A percentile compares a stretch with the other conserved stretches of the same genome.
Conservation (phyloP, 2,888 invertebrate species). For the Dryobotodes eremita region DNA sequence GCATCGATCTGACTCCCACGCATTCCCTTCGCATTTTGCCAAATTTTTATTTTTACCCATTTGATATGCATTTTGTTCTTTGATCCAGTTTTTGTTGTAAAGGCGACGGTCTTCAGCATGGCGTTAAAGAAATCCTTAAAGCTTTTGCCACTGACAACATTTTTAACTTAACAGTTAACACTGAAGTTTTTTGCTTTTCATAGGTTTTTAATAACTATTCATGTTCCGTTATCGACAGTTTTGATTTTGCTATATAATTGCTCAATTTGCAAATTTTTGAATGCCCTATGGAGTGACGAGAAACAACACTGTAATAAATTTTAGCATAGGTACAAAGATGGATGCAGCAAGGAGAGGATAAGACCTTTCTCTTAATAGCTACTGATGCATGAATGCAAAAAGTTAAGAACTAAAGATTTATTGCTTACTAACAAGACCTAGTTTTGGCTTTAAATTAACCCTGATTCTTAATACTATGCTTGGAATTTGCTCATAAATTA, state of each 20-base stretch:
- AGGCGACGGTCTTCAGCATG: constrained; percentile 28
- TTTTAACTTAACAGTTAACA: no score
- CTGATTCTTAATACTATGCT: constrained; percentile 64
- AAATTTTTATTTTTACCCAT: constrained; percentile 63
- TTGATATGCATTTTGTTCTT: constrained; percentile 68
- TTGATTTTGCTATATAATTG: background rate
- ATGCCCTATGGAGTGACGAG: background rate
- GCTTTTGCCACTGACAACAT: background rate
- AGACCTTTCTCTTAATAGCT: constrained; percentile 56
- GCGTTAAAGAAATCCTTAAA: no score
- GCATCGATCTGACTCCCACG: constrained; percentile 65
- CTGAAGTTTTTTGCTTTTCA: background rate
- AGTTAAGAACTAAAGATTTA: constrained; percentile 70
- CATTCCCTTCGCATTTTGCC: constrained; percentile 64
- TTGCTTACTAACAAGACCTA: constrained; percentile 69
- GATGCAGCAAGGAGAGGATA: background rate
- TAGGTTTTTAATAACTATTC: background rate
- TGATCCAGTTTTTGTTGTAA: constrained; percentile 63
- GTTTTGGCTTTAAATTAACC: constrained; percentile 66
- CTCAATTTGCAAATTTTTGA: background rate
- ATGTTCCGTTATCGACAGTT: background rate
- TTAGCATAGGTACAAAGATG: background rate
- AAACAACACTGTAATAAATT: background rate
- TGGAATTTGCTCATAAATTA: constrained; percentile 61
- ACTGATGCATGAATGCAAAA: constrained; percentile 62